Base-by-base conservation (phyloP, 64 coral and sea anemone genomes). In the Montipora foliosa region DNA sequence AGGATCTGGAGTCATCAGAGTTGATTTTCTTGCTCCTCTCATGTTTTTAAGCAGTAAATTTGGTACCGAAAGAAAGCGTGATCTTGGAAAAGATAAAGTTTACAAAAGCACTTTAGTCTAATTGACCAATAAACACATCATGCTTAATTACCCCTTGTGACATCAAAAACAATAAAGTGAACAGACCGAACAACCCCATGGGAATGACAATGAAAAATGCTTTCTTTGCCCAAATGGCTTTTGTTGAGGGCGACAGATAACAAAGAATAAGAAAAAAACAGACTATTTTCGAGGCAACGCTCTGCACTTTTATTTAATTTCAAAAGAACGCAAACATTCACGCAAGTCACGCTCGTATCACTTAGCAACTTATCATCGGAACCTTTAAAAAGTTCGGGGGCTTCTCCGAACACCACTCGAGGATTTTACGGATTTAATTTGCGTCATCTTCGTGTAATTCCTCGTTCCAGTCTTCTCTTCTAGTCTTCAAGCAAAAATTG, bases 1-100 rank as follows among this genome's bases (percentile, higher is more conserved):
- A 0, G 97, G 97, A 86, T 99, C 97, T 48, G 97, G 97, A 44
- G 97, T 99, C 97, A 99, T 99, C 5, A 99, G 57, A 1, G 92
- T 91, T 4, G 97, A 94, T 92, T 99, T 99, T 68, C 94, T 89
- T 44, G 88, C 94, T 70, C 93, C 87, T 15, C 73, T 93, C 74
- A 77, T 93, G 57, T 49, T 84, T 68, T 47, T 4, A 8, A 46
- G 61, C 60, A 61, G 46, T 47, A 5, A 5, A 17, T 21, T 83
- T 62, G 2, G 29, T 44, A 66, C 6, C 55, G 44, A 68, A 68
- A 48, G 6, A 84, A 48, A 14, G 81, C 81, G 81, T 84, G 81
- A 84, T 84, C 81, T 68, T 68, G 67, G 60, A 84, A 84, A 11
- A 84, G 25, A 66, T 59, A 69, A 67, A 84, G 48, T 68, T 44